phyloP scores from a whole-genome alignment of 2,113 vertebrate genomes.

The Neotragus pygmaeus region DNA sequence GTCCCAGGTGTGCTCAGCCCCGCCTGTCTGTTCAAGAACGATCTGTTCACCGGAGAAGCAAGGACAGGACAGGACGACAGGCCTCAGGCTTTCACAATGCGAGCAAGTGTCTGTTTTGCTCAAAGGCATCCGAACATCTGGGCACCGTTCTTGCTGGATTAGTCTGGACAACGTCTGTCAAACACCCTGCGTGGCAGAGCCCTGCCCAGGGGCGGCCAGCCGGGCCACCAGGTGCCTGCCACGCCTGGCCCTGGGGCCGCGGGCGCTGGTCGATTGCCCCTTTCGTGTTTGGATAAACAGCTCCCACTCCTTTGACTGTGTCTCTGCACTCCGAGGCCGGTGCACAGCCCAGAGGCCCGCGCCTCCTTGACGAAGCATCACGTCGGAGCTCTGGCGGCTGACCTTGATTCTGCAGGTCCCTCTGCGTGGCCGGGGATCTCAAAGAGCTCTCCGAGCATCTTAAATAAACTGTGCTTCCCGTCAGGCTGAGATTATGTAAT shows the following conservation, averaged over 20 bases:
- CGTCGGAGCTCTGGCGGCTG: fast-evolving
- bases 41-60: fast-evolving
- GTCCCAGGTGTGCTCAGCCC: not conserved
- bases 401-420: fast-evolving
- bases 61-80: fast-evolving
- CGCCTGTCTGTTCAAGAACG: fast-evolving
- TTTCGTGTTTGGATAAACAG: not conserved
- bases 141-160: not conserved
- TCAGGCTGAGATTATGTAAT: fast-evolving
- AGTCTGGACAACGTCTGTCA: not conserved
- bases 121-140: not conserved
- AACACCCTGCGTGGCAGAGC: not conserved
- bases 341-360: fast-evolving
- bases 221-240: not conserved
- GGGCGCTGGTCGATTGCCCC: fast-evolving
- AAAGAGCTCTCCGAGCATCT: not conserved
- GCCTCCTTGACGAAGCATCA: not conserved
- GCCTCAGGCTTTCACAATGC: fast-evolving
- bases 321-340: fast-evolving
- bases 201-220: not conserved
- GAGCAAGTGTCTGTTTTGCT: not conserved
- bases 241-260: fast-evolving
- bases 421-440: fast-evolving
- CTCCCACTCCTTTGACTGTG: not conserved
- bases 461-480: not conserved